These are phyloP conservation scores for Ariopsis seemanni DNA, from an alignment of 2,113 vertebrate genomes.

Conservation along the genomic window DNA sequence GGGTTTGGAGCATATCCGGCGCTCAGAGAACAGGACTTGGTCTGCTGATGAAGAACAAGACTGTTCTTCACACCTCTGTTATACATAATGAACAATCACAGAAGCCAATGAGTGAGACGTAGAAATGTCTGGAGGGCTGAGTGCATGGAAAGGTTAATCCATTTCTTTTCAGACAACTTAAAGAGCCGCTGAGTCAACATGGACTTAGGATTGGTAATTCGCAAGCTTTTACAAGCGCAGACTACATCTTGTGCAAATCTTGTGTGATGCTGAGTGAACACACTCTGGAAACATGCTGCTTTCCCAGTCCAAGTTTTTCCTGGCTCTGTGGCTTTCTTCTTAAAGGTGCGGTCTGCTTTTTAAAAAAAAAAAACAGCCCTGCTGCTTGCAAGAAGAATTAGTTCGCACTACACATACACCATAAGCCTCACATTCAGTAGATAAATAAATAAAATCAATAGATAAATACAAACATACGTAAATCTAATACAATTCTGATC, in stretches of 20 bases:
- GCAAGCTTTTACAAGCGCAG: background rate
- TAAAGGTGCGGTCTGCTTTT: background rate
- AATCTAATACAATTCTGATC: no score
- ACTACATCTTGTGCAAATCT: conserved; percentile 22
- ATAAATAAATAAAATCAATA: background rate
- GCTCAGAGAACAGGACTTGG: background rate
- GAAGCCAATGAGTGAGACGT: conserved; percentile 6
- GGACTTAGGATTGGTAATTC: conserved; percentile 19
- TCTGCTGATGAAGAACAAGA: conserved; percentile 42
- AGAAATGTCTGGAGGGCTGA: background rate
- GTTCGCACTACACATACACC: background rate
- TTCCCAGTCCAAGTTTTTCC: background rate
- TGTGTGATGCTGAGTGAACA: conserved; percentile 18
- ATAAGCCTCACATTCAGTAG: background rate
- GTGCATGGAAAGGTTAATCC: conserved; percentile 24
- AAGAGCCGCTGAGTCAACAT: conserved; percentile 9
- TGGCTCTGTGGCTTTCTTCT: background rate
- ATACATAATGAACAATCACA: conserved; percentile 44
- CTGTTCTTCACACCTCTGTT: conserved; percentile 35
- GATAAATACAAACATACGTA: no score
- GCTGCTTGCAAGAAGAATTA: background rate
- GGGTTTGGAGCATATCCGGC: conserved; percentile 1
- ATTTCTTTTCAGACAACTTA: conserved; percentile 17
- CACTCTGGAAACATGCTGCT: conserved; percentile 8
- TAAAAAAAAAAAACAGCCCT: background rate